Conservation (phyloP, 1,140 invertebrate genomes). For the Papilio machaon region DNA sequence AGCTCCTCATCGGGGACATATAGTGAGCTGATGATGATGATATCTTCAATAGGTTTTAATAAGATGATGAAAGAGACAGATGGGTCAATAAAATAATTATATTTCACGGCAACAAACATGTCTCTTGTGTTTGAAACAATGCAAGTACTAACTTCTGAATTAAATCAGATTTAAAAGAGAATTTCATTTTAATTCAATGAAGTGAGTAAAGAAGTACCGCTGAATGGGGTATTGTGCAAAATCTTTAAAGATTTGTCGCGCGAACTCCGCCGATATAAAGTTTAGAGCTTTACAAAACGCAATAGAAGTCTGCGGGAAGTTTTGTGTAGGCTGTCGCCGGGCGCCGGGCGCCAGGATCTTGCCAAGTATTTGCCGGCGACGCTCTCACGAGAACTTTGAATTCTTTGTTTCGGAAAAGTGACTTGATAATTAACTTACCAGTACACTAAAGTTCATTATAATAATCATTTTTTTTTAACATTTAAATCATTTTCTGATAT, state of each 20-base stretch:
- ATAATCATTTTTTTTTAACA: background rate
- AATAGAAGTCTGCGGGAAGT: constrained; percentile 17
- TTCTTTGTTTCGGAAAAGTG: constrained; percentile 11
- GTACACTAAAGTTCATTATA: background rate
- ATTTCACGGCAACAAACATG: no score
- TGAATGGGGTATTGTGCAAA: constrained; percentile 17
- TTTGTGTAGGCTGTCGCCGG: background rate
- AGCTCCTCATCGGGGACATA: no score
- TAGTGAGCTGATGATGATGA: no score
- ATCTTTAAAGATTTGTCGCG: constrained; percentile 19
- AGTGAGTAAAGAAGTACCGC: constrained; percentile 7
- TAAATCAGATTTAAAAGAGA: background rate
- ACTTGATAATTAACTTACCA: background rate
- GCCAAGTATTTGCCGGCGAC: constrained; percentile 17
- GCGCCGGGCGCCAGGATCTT: background rate
- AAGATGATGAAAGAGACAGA: no score
- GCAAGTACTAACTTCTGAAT: background rate
- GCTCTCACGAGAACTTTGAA: background rate
- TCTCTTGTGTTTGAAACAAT: background rate
- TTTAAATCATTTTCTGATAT: background rate
- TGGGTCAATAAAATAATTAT: no score
- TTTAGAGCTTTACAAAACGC: constrained; percentile 27
- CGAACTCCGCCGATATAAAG: constrained; percentile 19
- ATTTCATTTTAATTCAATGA: constrained; percentile 17
- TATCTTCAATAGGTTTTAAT: no score